phyloP scores from a whole-genome alignment of 2,113 vertebrate genomes.

The Hyperopisus bebe region DNA sequence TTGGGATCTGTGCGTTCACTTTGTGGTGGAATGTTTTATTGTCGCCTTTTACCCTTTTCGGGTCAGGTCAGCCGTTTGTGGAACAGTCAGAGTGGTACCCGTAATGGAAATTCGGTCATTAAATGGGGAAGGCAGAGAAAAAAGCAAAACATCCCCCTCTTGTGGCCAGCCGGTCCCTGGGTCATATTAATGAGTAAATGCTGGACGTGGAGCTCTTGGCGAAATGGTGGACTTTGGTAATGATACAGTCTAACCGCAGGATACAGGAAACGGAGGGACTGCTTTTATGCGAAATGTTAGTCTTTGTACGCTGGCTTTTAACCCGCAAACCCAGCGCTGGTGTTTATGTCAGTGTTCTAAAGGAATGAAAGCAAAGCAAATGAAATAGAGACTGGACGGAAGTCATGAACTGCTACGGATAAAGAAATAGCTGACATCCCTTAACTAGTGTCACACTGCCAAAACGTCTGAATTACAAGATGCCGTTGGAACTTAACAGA shows the following conservation, averaged over 20 bases:
- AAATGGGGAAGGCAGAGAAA: conserved; percentile 36
- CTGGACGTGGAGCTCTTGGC: neutral
- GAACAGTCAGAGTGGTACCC: neutral
- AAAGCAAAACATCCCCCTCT: conserved; percentile 62
- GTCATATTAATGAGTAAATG: neutral
- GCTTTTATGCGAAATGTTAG: neutral
- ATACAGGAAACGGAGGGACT: neutral
- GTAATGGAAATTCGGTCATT: conserved; percentile 22
- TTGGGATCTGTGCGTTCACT: neutral
- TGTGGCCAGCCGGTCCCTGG: conserved; percentile 46
- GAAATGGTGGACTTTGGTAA: neutral
- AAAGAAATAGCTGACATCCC: neutral
- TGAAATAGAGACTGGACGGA: neutral
- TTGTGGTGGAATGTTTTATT: neutral
- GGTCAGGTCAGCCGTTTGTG: neutral
- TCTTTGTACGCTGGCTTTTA: neutral
- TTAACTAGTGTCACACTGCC: neutral
- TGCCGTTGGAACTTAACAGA: neutral
- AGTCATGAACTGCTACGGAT: neutral
- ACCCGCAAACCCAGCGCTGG: neutral
- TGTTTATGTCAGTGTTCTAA: neutral
- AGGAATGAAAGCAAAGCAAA: neutral
- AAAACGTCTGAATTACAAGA: neutral
- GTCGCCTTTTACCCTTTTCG: neutral
- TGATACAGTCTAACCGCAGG: neutral